A percentile compares a stretch with the other conserved stretches of the same genome.
These are phyloP conservation scores for Vulpes vulpes DNA, from an alignment of 2,113 vertebrate genomes.

Conservation along the genomic window DNA sequence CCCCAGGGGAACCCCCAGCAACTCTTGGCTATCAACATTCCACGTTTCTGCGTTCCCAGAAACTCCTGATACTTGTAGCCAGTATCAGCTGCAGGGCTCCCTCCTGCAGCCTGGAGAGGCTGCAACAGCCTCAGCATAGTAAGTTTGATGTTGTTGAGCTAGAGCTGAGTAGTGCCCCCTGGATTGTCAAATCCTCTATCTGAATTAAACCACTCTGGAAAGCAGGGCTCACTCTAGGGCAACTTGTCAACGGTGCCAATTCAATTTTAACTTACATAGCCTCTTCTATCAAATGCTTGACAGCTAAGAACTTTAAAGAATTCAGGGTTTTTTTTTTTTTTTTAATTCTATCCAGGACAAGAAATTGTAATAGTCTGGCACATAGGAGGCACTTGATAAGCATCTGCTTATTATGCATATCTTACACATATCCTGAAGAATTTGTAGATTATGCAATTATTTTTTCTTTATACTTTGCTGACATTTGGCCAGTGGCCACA, in stretches of 20 bases:
- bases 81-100: not conserved
- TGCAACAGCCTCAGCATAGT: too few relatives aligned
- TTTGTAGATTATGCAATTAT: not conserved
- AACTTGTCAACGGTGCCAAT: not conserved
- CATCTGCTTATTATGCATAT: not conserved
- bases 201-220: not conserved
- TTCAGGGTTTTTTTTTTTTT: not conserved
- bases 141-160: not conserved
- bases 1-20: accelerated
- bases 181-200: not conserved
- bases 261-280: slow-evolving; percentile 21
- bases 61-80: not conserved
- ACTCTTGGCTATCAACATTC: not conserved
- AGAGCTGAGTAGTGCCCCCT: too few relatives aligned
- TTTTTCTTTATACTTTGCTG: not conserved
- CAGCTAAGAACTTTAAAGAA: slow-evolving; percentile 4
- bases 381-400: not conserved
- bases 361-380: not conserved
- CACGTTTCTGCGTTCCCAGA: not conserved
- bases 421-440: not conserved
- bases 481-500: not conserved
- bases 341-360: not conserved
- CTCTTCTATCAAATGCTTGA: not conserved
- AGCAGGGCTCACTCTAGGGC: slow-evolving; percentile 3
- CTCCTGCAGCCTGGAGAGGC: not conserved